phyloP scores from a whole-genome alignment of 2,888 invertebrate species.

The Phorcus lineatus region DNA sequence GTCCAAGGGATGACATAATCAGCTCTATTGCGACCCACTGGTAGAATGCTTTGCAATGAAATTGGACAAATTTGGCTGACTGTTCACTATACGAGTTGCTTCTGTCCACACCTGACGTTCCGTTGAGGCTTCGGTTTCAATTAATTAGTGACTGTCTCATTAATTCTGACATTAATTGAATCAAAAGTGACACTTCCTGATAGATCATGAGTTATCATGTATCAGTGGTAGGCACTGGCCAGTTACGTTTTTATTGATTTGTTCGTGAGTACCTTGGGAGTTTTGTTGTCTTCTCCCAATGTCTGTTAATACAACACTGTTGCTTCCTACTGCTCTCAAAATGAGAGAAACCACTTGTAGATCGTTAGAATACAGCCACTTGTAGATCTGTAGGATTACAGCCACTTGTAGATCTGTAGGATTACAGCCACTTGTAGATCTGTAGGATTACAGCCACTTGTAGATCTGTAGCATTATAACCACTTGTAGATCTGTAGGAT shows the following conservation, averaged over 20 bases:
- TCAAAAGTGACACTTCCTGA: not conserved
- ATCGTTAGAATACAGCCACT: too few relatives aligned
- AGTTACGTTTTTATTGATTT: slow-evolving; percentile 18
- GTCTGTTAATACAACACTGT: not conserved
- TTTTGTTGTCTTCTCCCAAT: not conserved
- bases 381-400: too few relatives aligned
- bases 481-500: too few relatives aligned
- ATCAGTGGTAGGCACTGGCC: not conserved
- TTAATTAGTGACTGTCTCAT: not conserved
- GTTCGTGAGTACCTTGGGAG: not conserved
- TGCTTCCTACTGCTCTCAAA: not conserved
- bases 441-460: too few relatives aligned
- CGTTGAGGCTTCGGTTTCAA: not conserved
- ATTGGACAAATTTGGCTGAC: too few relatives aligned
- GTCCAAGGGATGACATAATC: slow-evolving; percentile 13
- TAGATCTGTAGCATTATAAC: too few relatives aligned
- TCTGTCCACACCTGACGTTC: not conserved
- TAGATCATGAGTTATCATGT: not conserved
- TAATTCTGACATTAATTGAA: not conserved
- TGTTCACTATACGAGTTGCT: too few relatives aligned
- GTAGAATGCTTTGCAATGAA: not conserved
- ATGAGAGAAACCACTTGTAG: not conserved
- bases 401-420: too few relatives aligned
- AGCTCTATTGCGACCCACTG: not conserved
- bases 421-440: too few relatives aligned